phyloP scores from a whole-genome alignment of 2,797 vertebrate species.

The Parauchenoglanis punctatus region DNA sequence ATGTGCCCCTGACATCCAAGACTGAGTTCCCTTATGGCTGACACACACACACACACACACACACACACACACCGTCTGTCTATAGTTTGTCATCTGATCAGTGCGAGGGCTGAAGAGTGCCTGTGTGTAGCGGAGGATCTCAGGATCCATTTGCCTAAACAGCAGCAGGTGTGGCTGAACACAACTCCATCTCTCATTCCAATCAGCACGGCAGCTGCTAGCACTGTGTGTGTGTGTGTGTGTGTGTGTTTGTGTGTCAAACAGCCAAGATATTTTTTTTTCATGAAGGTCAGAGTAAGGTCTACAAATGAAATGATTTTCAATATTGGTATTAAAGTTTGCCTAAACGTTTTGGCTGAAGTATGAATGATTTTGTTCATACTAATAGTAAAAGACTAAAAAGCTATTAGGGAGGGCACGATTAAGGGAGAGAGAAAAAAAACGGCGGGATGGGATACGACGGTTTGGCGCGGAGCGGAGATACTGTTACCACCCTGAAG shows the following conservation, averaged over 20 bases:
- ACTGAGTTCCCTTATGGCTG: slow-evolving; percentile 20
- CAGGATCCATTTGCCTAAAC: slow-evolving; percentile 32
- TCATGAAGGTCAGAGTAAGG: slow-evolving; percentile 10
- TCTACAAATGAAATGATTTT: neutral
- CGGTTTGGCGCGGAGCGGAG: neutral
- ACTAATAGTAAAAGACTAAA: neutral
- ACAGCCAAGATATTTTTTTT: slow-evolving; percentile 8
- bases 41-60: slow-evolving; percentile 27
- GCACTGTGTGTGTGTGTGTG: slow-evolving; percentile 38
- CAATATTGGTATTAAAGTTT: neutral
- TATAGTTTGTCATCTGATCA: slow-evolving; percentile 35
- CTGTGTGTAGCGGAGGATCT: slow-evolving; percentile 17
- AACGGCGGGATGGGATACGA: neutral
- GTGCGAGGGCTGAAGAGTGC: slow-evolving; percentile 11
- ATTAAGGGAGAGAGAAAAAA: neutral
- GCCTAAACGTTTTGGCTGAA: neutral
- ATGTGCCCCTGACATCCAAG: slow-evolving; percentile 31
- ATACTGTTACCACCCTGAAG: neutral
- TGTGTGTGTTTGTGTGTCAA: slow-evolving; percentile 16
- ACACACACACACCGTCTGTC: slow-evolving; percentile 51
- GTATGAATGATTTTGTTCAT: neutral
- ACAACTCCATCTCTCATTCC: slow-evolving; percentile 39
- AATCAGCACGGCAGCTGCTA: slow-evolving; percentile 28
- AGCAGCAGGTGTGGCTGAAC: slow-evolving; percentile 40
- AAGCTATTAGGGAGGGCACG: neutral